Percentiles rank a stretch among this genome's conserved stretches.
phyloP scores from a whole-genome alignment of 2,113 vertebrate genomes.

The Cebus imitator region DNA sequence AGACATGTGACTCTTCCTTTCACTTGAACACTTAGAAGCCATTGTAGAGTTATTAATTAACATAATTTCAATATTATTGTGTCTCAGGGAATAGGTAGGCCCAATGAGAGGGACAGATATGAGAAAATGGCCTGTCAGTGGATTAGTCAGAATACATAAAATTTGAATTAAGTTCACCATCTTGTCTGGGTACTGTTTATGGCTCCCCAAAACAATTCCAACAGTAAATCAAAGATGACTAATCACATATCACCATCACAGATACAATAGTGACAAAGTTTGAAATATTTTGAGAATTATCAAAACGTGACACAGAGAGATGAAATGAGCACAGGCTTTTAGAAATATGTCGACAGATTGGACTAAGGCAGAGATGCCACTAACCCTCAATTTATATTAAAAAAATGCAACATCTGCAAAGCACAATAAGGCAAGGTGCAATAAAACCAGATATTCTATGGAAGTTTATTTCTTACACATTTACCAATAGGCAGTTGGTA shows the following conservation, averaged over 20 bases:
- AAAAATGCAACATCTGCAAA: background rate
- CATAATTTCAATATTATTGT: background rate
- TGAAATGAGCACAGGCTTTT: background rate
- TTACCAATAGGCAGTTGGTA: background rate
- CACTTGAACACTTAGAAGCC: background rate
- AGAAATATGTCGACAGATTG: background rate
- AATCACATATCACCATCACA: background rate
- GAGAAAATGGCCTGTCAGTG: background rate
- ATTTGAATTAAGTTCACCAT: background rate
- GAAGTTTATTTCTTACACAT: background rate
- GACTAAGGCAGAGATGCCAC: background rate
- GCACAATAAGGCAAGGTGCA: background rate
- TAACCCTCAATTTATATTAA: background rate
- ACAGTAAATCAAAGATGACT: background rate
- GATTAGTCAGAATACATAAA: background rate
- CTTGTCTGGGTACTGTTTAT: background rate
- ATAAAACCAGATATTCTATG: background rate
- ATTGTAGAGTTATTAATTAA: background rate
- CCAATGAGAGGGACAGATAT: background rate
- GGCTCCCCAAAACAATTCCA: background rate
- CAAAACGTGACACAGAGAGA: background rate
- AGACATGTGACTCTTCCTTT: background rate
- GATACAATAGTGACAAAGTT: background rate
- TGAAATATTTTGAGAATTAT: background rate
- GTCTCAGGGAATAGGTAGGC: background rate